Evolutionary conservation across 2,888 invertebrate species (phyloP).

Genomic region (Meteorus cinctellus): DNA sequence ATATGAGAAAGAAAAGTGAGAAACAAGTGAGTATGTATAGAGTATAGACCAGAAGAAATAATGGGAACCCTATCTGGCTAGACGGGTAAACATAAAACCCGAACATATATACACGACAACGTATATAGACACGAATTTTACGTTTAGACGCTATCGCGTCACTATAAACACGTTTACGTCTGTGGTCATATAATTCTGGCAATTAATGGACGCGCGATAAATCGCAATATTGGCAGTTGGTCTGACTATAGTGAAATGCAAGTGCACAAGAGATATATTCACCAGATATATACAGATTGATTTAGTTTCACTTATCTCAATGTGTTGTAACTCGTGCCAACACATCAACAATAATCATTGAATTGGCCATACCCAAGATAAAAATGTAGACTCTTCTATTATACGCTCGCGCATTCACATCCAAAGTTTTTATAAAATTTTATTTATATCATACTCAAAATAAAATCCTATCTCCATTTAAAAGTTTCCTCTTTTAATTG

Average conservation of each 20-base stretch:
- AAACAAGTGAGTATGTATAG: slow-evolving; percentile 25
- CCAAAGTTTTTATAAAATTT: too few relatives aligned
- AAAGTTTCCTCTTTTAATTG: too few relatives aligned
- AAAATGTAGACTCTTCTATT: too few relatives aligned
- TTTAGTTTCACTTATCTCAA: slow-evolving; percentile 14
- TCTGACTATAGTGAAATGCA: slow-evolving; percentile 33
- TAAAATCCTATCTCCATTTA: too few relatives aligned
- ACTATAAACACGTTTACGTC: slow-evolving; percentile 51
- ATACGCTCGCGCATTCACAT: too few relatives aligned
- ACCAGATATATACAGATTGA: not conserved
- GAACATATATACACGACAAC: slow-evolving; percentile 24
- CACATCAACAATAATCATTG: not conserved
- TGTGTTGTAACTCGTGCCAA: not conserved
- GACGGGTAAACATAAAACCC: slow-evolving; percentile 47
- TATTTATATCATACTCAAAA: too few relatives aligned
- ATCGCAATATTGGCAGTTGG: slow-evolving; percentile 51
- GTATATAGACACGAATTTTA: slow-evolving; percentile 38
- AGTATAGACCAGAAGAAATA: slow-evolving; percentile 12
- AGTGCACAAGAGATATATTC: slow-evolving; percentile 9
- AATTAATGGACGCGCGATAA: slow-evolving; percentile 52
- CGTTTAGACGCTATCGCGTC: slow-evolving; percentile 46
- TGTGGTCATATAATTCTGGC: slow-evolving; percentile 46
- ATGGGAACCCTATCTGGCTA: slow-evolving; percentile 43
- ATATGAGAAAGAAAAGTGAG: slow-evolving; percentile 18
- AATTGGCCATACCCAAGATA: too few relatives aligned